A percentile compares a stretch with the other conserved stretches of the same genome.
phyloP scores from a whole-genome alignment of 2,113 vertebrate genomes.

The Muscicapa adusta region DNA sequence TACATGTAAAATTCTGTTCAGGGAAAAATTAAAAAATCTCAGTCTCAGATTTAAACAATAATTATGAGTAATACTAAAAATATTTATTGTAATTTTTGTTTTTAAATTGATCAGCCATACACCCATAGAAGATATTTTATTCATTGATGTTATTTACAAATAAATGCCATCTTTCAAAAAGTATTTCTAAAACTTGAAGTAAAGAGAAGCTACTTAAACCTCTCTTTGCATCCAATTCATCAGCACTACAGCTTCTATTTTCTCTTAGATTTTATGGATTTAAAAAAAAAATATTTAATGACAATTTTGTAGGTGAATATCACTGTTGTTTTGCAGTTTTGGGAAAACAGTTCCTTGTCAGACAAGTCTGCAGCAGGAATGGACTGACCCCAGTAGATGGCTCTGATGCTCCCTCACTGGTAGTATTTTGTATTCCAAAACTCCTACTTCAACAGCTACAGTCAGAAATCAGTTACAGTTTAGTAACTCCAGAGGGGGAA shows the following conservation, averaged over 20 bases:
- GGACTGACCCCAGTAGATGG: constrained; percentile 57
- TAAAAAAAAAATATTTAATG: not conserved
- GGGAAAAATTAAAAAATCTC: not conserved
- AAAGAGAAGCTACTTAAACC: not conserved
- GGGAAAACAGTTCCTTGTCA: not conserved
- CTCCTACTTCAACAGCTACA: not conserved
- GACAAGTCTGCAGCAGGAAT: not conserved
- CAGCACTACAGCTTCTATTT: not conserved
- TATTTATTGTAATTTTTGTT: not conserved
- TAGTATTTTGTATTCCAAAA: not conserved
- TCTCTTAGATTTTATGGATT: not conserved
- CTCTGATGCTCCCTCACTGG: constrained; percentile 31
- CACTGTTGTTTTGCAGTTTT: not conserved
- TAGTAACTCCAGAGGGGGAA: not conserved
- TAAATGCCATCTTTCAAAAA: not conserved
- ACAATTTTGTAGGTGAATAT: not conserved
- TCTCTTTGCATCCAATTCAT: not conserved
- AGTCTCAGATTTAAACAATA: not conserved
- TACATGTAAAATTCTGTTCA: not conserved
- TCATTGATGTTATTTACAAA: not conserved
- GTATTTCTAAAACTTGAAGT: not conserved
- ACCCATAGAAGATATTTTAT: not conserved
- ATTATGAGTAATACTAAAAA: not conserved
- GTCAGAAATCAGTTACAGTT: not conserved
- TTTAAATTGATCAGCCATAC: not conserved